Base-by-base conservation (phyloP, 1,140 invertebrate genomes). In the Battus philenor region DNA sequence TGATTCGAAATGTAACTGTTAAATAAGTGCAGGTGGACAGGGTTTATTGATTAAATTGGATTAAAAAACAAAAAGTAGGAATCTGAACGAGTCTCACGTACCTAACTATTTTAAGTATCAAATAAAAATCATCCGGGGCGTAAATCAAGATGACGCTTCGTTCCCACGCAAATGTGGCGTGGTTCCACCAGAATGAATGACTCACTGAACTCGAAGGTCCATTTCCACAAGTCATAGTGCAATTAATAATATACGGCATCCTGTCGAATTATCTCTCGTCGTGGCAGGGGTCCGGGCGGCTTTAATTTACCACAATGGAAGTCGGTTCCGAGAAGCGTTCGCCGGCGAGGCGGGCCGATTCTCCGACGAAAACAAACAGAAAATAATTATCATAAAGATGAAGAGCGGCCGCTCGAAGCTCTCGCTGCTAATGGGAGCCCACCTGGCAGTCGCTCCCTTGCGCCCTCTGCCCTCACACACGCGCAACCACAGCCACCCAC, bases 321-420 rank as follows among this genome's bases (percentile, higher is more conserved):
- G 75, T 74, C 55, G 73, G 73, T 84, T 84, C 80, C 66, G 77
- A 81, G 80, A 84, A 84, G 72, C 75, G 76, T 68, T 62, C 71
- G 69, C 47, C 70, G 68, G 71, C 73, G 71, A 77, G 76, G 73
- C 72, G 75, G 75, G 73, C 69, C 74, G 80, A 84, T 84, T 78
- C 77, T 78, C 77, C 73, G 74, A 73, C 80, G 80, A 84, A 84
- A 84, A 84, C 80, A 84, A 84, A 84, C 80, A 84, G 75, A 81
- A 84, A 81, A 84, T 84, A 84, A 84, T 84, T 84, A 84, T 81
- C 77, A 84, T 84, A 84, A 84, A 81, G 77, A 84, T 84, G 80
- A 84, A 84, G 77, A 81, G 80, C 71, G 77, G 68, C 80, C 80
- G 80, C 77, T 78, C 72, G 63, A 68, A 69, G 59, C 71, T 71